These are phyloP conservation scores for Drosophila truncata DNA, from an alignment of 1,140 invertebrate species.

Conservation along the genomic window DNA sequence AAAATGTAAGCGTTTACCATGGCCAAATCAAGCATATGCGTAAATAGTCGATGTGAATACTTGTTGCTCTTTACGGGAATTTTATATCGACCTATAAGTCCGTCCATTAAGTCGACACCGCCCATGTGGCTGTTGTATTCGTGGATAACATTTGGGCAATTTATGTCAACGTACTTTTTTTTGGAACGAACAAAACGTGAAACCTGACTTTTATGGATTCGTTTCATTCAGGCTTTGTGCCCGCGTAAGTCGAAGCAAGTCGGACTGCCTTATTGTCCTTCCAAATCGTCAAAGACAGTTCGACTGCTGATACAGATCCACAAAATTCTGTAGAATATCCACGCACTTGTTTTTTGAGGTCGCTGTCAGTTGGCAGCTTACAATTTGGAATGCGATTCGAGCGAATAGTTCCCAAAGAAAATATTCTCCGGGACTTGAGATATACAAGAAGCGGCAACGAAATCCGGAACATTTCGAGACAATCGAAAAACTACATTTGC, in stretches of 20 bases:
- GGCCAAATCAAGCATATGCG: too few relatives aligned
- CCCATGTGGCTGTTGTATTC: too few relatives aligned
- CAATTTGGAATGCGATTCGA: conserved; percentile 22
- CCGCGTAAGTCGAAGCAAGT: conserved; percentile 26
- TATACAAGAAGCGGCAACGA: background rate
- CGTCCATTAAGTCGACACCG: too few relatives aligned
- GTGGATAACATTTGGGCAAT: too few relatives aligned
- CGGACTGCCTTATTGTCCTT: conserved; percentile 32
- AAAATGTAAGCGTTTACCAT: too few relatives aligned
- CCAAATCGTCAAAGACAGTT: conserved; percentile 26
- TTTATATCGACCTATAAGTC: too few relatives aligned
- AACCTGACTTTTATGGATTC: conserved; percentile 22
- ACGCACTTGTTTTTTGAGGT: conserved; percentile 25
- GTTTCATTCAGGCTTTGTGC: conserved; percentile 21
- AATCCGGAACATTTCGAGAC: too few relatives aligned
- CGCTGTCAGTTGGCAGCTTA: conserved; percentile 28
- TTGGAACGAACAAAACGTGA: conserved; percentile 30
- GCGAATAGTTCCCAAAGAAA: conserved; percentile 28
- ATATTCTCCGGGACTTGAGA: conserved; percentile 5
- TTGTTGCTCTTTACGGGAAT: too few relatives aligned
- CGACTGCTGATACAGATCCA: too few relatives aligned
- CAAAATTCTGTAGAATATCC: conserved; percentile 34
- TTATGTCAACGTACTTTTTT: conserved; percentile 23
- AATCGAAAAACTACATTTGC: too few relatives aligned
- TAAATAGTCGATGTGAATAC: too few relatives aligned